Base-by-base conservation (phyloP, 2,113 vertebrate species). In the Galemys pyrenaicus region DNA sequence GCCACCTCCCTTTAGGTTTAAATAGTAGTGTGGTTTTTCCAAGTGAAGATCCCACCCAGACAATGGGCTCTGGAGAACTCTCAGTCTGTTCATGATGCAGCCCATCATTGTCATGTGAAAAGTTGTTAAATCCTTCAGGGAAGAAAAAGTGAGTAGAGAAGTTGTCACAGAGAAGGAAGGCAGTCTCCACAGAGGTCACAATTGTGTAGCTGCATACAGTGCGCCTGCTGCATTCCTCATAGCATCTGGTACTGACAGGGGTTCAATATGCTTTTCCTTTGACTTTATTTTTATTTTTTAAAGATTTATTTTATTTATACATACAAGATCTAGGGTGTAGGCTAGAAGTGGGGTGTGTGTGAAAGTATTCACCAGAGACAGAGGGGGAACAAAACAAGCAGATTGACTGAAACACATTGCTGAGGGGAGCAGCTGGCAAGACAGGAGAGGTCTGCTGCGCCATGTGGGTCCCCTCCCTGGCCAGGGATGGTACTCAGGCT, bases 151-250 rank as follows among this genome's bases (percentile, higher is more conserved):
- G 41, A 82, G 28, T 1, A 39, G 65, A 82, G 44, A 71, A 64
- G 81, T 17, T 89, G 92, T 90, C 92, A 96, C 30, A 92, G 73
- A 87, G 39, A 37, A 92, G 2, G 62, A 51, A 81, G 56, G 64
- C 4, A 7, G 86, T 64, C 30, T 24, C 68, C 56, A n/a, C 11
- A 9, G 1, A 77, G 68, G 60, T 96, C 75, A 96, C 60, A 90
- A 78, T 51, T 51, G 46, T 30, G 54, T 30, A 58, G 30, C 60
- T 49, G 39, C 39, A 26, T 70, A 68, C 7, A 71, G 20, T 71
- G n/a, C 32, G 26, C 26, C 41, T 6, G 26, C 30, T 58, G 62
- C 26, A 44, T 26, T 19, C 1, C 26, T 80, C 32, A 30, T 0
- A 37, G 11, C n/a, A 74, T 2, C 44, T 51, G 80, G 54, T 5